These are phyloP conservation scores for Valencia hispanica DNA, from an alignment of 2,797 vertebrate species.

Conservation along the genomic window DNA sequence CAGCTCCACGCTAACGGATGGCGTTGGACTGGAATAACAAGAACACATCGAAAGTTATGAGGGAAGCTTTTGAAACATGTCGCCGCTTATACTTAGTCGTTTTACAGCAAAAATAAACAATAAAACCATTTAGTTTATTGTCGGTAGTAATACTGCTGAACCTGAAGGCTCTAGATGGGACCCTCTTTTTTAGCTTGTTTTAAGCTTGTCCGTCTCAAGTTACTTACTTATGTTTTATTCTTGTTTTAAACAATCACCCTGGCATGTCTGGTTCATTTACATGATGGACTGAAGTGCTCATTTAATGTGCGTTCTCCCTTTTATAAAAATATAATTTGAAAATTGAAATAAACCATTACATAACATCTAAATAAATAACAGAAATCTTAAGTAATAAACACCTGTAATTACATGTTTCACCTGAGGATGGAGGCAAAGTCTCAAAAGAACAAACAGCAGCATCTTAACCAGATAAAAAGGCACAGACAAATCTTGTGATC, in stretches of 20 bases:
- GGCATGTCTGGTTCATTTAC: neutral
- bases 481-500: neutral
- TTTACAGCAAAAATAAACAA: neutral
- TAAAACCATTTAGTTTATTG: neutral
- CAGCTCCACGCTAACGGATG: conserved; percentile 88
- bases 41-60: neutral
- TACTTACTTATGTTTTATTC: neutral
- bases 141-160: neutral
- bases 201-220: neutral
- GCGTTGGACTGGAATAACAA: conserved; percentile 82
- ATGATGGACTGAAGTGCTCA: neutral
- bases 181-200: neutral
- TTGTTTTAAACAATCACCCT: neutral
- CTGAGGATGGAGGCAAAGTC: neutral
- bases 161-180: neutral
- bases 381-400: neutral
- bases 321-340: neutral
- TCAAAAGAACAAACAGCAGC: neutral
- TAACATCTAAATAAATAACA: neutral
- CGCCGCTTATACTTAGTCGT: neutral
- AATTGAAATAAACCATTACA: neutral
- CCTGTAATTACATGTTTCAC: neutral
- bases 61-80: neutral
- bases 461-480: neutral
- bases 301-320: neutral